Conservation (phyloP, 2,797 vertebrate genomes). For the Hippoglossus hippoglossus region DNA sequence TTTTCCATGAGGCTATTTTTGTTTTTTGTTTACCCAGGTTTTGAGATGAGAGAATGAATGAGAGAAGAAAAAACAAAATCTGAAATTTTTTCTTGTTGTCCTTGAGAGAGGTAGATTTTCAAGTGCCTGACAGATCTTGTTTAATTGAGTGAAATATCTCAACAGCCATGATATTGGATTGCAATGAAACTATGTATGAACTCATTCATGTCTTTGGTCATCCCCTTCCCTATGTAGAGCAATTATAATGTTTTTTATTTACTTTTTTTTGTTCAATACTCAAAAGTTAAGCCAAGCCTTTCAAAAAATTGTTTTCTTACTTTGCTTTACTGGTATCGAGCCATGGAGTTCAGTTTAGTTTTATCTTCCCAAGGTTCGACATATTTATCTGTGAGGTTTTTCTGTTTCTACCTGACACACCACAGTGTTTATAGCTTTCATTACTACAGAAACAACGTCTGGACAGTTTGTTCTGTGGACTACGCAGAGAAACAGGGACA, state of each 20-base stretch:
- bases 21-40: background rate
- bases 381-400: no score
- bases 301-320: background rate
- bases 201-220: no score
- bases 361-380: background rate
- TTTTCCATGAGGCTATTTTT: background rate
- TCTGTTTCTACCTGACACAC: background rate
- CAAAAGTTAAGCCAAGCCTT: no score
- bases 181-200: no score
- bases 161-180: no score
- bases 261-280: no score
- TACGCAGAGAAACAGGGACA: background rate
- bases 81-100: background rate
- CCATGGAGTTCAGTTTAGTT: background rate
- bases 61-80: background rate
- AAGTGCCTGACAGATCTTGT: no score
- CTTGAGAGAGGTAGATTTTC: background rate
- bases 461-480: background rate
- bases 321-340: background rate
- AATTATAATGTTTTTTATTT: no score
- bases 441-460: background rate
- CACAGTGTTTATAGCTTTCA: background rate
- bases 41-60: background rate
- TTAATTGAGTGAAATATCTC: no score
- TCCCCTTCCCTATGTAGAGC: no score